Conservation (phyloP, 2,113 vertebrate genomes). For the Chaetorhynchus papuensis region DNA sequence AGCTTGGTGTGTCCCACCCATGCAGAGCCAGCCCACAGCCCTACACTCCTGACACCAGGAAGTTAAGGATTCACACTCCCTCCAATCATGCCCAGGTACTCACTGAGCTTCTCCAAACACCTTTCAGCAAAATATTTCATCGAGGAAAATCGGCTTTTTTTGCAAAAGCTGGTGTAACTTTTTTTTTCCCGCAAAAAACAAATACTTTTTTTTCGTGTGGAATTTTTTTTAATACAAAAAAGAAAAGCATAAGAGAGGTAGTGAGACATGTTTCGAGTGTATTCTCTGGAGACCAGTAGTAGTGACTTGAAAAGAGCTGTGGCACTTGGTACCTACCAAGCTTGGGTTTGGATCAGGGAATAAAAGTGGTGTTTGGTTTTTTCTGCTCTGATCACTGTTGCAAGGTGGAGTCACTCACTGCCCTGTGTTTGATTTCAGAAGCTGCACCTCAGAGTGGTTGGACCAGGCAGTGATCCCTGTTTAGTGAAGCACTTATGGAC, state of each 20-base stretch:
- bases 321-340: neutral
- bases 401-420: neutral
- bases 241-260: neutral
- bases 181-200: fast-evolving
- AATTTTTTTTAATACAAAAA: neutral
- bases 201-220: neutral
- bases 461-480: neutral
- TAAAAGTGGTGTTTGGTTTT: neutral
- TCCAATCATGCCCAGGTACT: fast-evolving
- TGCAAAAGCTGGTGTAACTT: neutral
- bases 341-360: neutral
- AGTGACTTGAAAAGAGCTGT: neutral
- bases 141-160: neutral
- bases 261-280: neutral
- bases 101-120: neutral
- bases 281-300: neutral
- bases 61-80: neutral
- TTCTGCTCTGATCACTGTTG: neutral
- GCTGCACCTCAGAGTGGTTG: neutral
- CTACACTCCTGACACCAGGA: neutral
- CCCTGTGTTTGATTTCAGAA: neutral
- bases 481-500: neutral
- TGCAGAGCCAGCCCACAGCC: neutral
- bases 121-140: neutral
- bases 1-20: neutral